Evolutionary conservation across 1,140 invertebrate genomes (phyloP), one percentile per base, ranked within the genome.

Genomic region (Drosophila ambigua): DNA sequence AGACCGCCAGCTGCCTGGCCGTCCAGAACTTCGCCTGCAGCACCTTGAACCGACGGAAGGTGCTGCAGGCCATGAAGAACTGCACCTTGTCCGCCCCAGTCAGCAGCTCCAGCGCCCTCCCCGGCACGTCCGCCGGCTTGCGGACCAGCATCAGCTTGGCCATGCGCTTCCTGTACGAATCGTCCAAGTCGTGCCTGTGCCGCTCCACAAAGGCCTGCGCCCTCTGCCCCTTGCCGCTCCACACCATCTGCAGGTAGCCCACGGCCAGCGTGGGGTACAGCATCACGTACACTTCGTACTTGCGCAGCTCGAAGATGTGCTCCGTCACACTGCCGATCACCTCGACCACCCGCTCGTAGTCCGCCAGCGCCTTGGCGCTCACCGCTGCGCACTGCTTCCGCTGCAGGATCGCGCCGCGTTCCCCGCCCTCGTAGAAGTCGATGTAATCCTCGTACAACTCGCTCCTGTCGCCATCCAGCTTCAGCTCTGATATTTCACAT

Each of bases 221-320:
- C 8, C 31, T 31, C 0, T 51, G 43, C 6, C 15, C 23, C 8
- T 72, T 64, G 1, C 63, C 64, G 7, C 54, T 54, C 5, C 31
- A 49, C 13, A 87, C 45, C 68, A 85, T 71, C 4, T 67, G 50
- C 0, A 85, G 35, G 35, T 85, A 85, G 2, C 20, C 26, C 0
- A 85, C 4, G 0, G 52, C 45, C 2, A 85, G 24, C 7, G 65
- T 41, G 3, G 81, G 81, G 41, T 62, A 85, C 0, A 81, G 8
- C 8, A 85, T 11, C 0, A 15, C 41, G 7, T 61, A 46, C 2
- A 78, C 11, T 15, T 85, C 68, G 5, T 67, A 81, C 35, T 58
- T 75, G 15, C 8, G 8, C 3, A 11, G 4, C 2, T 9, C 0
- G 3, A 9, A 9, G 2, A 35, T 35, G 2, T 9, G 0, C 31